Evolutionary conservation across 2,797 vertebrate genomes (phyloP).

Genomic region (Pantherophis alleghaniensis): DNA sequence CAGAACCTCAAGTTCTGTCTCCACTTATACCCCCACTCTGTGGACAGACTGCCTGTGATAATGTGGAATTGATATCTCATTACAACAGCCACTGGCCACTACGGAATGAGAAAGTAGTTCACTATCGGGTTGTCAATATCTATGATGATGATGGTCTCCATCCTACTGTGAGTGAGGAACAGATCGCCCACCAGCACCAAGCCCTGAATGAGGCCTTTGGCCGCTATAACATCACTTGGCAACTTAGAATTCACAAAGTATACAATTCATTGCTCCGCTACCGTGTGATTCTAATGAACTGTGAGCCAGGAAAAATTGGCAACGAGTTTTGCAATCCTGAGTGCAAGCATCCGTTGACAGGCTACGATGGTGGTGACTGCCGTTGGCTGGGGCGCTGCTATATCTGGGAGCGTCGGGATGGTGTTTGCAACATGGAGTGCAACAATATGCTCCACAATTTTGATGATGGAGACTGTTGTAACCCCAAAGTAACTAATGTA

Average conservation of each 20-base stretch:
- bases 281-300: slow-evolving; percentile 87
- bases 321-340: slow-evolving; percentile 92
- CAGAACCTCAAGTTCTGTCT: slow-evolving; percentile 72
- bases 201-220: slow-evolving; percentile 81
- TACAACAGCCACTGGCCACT: slow-evolving; percentile 88
- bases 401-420: slow-evolving; percentile 89
- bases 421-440: slow-evolving; percentile 87
- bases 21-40: slow-evolving; percentile 81
- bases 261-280: slow-evolving; percentile 84
- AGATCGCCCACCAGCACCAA: slow-evolving; percentile 83
- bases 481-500: slow-evolving; percentile 80
- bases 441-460: slow-evolving; percentile 93
- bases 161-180: slow-evolving; percentile 80
- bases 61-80: slow-evolving; percentile 82
- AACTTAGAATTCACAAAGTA: slow-evolving; percentile 78
- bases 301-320: slow-evolving; percentile 90
- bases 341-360: slow-evolving; percentile 91
- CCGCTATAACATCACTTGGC: slow-evolving; percentile 89
- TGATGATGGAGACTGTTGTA: slow-evolving; percentile 95
- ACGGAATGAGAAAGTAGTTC: slow-evolving; percentile 78
- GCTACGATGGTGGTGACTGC: slow-evolving; percentile 93
- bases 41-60: slow-evolving; percentile 88
- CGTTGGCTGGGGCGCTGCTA: slow-evolving; percentile 84
- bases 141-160: slow-evolving; percentile 75
- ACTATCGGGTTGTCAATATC: slow-evolving; percentile 91